Base-by-base conservation (phyloP, 2,888 invertebrate genomes). In the Drosophila sordidula region DNA sequence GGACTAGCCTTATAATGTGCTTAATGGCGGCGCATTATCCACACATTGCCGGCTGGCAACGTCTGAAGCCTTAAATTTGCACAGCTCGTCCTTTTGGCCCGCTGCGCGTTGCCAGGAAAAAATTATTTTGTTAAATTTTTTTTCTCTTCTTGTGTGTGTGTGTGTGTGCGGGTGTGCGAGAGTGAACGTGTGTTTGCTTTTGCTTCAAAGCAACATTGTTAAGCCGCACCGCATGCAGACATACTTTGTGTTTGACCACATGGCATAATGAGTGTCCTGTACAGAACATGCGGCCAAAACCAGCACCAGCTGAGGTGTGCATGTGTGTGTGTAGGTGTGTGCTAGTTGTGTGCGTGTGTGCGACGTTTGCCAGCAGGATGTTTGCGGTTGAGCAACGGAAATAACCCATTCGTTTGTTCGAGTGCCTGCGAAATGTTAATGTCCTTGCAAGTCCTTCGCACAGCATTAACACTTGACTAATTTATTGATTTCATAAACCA, bases 161-260 rank as follows among this genome's bases (percentile, higher is more conserved):
- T 29, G 39, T 18, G 22, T 11, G 26, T 26, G 45, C 11, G 49
- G 36, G 70, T 18, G 18, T 8, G 45, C 12, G 44, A 29, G 44
- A 26, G 44, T 29, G 29, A 38, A 9, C 41, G 34, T 38, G 11
- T 44, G 22, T 65, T 36, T 65, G 55, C 46, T 36, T 50, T 52
- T 45, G 83, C 78, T 74, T 85, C 76, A 85, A 79, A 83, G 83
- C 67, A 76, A 62, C 76, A 62, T 72, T 72, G 79, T 58, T 64
- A 71, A 74, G 64, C 71, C 67, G 66, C 78, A 75, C 66, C 75
- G 63, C 85, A 85, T 62, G 75, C 75, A 75, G 75, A 80, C 83
- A 80, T 75, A 77, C 82, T 82, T 86, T 78, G 70, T 83, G 82
- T 83, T 66, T 73, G 85, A 87, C 83, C 87, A 79, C 87, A 87